Evolutionary conservation across 2,113 vertebrate genomes (phyloP), one percentile per base, ranked within the genome.

Genomic region (Myiagra hebetior): DNA sequence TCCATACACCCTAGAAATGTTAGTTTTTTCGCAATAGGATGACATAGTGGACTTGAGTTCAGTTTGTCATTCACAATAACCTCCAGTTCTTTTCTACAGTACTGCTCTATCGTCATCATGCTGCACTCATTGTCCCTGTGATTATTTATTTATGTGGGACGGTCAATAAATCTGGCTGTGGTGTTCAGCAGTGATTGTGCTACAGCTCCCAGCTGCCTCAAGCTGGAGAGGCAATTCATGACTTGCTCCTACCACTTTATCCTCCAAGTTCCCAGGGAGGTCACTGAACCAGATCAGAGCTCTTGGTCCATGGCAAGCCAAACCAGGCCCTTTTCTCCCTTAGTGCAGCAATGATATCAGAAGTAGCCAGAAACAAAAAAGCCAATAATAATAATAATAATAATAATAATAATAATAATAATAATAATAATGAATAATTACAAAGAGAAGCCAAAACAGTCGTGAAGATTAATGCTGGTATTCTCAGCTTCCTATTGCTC

Each of bases 21-120:
- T 97, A 92, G 96, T 22, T 96, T 95, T 97, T 97, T 91, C 93
- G 95, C 96, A 97, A 97, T 16, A 81, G 80, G 84, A 78, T 89
- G 80, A 95, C 93, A 93, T 24, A 75, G 86, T 87, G 94, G 73
- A 96, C 95, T 91, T 28, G 56, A 78, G 95, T 96, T 91, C 93
- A 95, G 56, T 93, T 95, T 94, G 91, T 41, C 69, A 78, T 84
- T 89, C 84, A 92, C 80, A 91, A 55, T 84, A 93, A 95, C 94
- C 93, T 87, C 89, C 73, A 52, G 86, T 87, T 95, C 86, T 87
- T 94, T 92, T 47, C 77, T 87, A 68, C 47, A 75, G 76, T 76
- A 13, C 39, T 50, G 44, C 64, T 78, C 83, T 64, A n/a, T 67
- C 85, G 10, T 93, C 92, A 93, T 37, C 33, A 5, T 37, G 50